These are phyloP conservation scores for Rostratula benghalensis DNA, from an alignment of 2,113 vertebrate genomes.

Conservation along the genomic window DNA sequence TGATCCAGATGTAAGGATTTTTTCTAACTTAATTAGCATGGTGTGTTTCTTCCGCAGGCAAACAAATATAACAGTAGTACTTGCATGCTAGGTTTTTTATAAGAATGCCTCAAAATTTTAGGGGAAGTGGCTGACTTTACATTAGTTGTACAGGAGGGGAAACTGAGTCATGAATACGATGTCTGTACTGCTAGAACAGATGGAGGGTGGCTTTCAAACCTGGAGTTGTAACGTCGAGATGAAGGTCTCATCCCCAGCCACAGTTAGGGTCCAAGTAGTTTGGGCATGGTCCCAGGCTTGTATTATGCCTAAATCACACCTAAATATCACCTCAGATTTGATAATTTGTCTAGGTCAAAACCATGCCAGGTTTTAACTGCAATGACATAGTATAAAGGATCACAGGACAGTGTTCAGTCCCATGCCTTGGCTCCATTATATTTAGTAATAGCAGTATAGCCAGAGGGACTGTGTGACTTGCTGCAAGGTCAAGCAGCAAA, in stretches of 20 bases:
- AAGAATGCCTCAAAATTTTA: neutral
- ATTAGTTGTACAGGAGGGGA: neutral
- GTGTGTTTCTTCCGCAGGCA: neutral
- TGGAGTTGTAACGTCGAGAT: neutral
- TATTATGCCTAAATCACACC: neutral
- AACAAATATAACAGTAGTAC: neutral
- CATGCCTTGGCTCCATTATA: neutral
- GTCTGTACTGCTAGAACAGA: neutral
- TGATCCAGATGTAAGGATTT: neutral
- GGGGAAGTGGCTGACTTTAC: neutral
- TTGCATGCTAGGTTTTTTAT: neutral
- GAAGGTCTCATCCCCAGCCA: neutral
- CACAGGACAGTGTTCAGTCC: neutral
- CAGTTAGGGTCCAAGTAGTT: neutral
- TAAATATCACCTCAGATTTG: neutral
- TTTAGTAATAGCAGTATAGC: neutral
- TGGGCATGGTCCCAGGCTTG: neutral
- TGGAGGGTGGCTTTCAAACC: neutral
- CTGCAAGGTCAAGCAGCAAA: neutral
- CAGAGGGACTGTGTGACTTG: neutral
- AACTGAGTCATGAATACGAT: neutral
- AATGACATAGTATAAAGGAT: neutral
- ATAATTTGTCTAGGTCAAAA: neutral
- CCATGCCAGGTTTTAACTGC: neutral
- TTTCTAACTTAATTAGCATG: neutral